Evolutionary conservation across 2,888 invertebrate species (phyloP).

Genomic region (Ichneumon xanthorius): DNA sequence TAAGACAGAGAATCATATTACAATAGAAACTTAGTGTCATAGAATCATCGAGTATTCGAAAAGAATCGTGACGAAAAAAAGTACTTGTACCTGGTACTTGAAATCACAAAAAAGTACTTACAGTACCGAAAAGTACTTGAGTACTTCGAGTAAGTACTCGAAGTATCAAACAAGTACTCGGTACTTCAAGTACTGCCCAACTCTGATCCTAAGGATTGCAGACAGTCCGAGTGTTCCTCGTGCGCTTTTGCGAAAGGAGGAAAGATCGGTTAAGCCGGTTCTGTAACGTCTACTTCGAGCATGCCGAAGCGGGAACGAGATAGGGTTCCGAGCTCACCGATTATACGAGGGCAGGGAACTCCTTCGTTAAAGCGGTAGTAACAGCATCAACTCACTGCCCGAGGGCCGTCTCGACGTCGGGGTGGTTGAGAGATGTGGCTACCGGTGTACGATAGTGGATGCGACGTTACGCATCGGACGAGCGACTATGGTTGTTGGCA

Average conservation of each 20-base stretch:
- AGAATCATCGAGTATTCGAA: too few relatives aligned
- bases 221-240: constrained; percentile 76
- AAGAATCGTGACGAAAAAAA: too few relatives aligned
- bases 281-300: background rate
- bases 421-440: constrained; percentile 49
- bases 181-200: too few relatives aligned
- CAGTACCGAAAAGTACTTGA: too few relatives aligned
- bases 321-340: constrained; percentile 33
- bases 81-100: too few relatives aligned
- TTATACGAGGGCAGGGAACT: constrained; percentile 56
- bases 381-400: constrained; percentile 73
- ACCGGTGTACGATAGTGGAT: constrained; percentile 52
- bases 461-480: constrained; percentile 22
- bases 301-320: constrained; percentile 39
- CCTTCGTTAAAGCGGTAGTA: constrained; percentile 80
- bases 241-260: constrained; percentile 6
- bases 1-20: too few relatives aligned
- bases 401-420: constrained; percentile 55
- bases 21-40: too few relatives aligned
- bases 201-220: constrained; percentile 69
- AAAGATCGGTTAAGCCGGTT: constrained; percentile 43
- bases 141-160: too few relatives aligned
- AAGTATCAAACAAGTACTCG: too few relatives aligned
- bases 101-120: too few relatives aligned
- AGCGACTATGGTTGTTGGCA: constrained; percentile 35